These are phyloP conservation scores for Eulemur albifrons DNA, from an alignment of 2,797 vertebrate species.

Conservation along the genomic window DNA sequence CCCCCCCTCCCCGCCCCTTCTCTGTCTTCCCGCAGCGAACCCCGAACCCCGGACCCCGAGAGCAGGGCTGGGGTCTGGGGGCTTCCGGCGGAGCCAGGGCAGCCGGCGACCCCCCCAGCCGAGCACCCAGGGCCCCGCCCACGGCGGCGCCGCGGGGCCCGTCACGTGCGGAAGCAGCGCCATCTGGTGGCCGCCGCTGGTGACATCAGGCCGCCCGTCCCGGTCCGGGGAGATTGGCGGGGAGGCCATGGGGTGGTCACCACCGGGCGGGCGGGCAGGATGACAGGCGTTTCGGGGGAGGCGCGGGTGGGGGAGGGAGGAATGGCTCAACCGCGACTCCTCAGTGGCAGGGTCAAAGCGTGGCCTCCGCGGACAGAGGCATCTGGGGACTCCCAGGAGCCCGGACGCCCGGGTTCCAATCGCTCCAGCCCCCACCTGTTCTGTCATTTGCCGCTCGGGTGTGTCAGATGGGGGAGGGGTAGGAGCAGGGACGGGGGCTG, in stretches of 20 bases:
- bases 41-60: too few species aligned
- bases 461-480: accelerated
- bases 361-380: not conserved
- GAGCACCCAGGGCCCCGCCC: too few species aligned
- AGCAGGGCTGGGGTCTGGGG: not conserved
- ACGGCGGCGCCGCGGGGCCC: too few species aligned
- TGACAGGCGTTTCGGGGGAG: too few species aligned
- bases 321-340: not conserved
- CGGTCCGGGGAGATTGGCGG: not conserved
- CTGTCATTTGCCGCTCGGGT: not conserved
- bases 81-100: too few species aligned
- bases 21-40: not conserved
- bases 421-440: accelerated
- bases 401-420: too few species aligned
- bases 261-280: accelerated
- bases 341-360: not conserved
- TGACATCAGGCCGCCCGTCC: too few species aligned
- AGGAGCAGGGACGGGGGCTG: accelerated
- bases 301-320: accelerated
- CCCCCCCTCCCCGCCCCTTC: not conserved
- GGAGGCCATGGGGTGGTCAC: not conserved
- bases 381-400: too few species aligned
- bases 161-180: not conserved
- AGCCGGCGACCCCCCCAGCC: not conserved
- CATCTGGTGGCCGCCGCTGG: not conserved